phyloP scores from a whole-genome alignment of 1,140 invertebrate species.

The Eulimnadia texana region DNA sequence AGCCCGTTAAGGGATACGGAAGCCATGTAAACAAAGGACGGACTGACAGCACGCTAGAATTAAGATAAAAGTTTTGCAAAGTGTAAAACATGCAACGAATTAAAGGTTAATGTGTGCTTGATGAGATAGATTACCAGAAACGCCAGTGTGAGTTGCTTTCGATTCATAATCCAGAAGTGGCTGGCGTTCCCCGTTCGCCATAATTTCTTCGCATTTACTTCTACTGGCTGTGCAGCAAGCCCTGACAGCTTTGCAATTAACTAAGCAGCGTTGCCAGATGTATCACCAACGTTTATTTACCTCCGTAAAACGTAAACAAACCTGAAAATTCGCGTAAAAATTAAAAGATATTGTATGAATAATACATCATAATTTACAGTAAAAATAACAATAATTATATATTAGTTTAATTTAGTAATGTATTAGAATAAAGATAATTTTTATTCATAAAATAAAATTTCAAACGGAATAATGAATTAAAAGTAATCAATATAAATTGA shows the following conservation, averaged over 20 bases:
- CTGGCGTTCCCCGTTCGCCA: not conserved
- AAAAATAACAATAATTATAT: not conserved
- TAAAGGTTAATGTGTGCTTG: not conserved
- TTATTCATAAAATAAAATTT: not conserved
- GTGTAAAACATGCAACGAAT: no score
- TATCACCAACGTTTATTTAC: not conserved
- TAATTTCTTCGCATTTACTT: not conserved
- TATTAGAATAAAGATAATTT: not conserved
- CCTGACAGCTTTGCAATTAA: not conserved
- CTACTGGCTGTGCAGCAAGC: not conserved
- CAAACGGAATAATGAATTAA: no score
- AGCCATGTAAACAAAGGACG: not conserved
- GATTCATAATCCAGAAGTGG: not conserved
- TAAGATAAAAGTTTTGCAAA: not conserved
- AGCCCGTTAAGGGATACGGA: no score
- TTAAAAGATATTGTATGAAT: no score
- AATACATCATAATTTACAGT: no score
- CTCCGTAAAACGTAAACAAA: no score
- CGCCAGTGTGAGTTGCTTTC: not conserved
- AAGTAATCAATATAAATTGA: no score
- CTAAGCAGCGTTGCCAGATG: not conserved
- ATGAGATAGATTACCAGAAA: not conserved
- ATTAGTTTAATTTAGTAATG: not conserved
- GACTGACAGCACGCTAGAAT: not conserved
- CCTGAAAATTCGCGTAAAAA: no score